These are phyloP conservation scores for Maniola hyperantus DNA, from an alignment of 2,888 invertebrate species.

Conservation along the genomic window DNA sequence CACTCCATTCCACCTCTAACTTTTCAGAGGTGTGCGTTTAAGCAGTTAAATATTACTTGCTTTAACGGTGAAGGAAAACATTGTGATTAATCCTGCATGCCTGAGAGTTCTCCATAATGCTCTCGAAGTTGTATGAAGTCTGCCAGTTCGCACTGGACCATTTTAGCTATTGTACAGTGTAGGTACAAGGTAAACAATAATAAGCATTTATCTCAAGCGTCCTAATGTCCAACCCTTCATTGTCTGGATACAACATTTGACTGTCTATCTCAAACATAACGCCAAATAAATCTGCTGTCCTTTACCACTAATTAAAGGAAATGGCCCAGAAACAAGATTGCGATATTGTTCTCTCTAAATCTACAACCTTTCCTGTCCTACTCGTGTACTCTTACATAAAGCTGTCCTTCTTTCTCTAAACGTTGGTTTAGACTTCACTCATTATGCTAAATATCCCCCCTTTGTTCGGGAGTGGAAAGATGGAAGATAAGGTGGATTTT, in stretches of 20 bases:
- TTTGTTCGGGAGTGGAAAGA: conserved; percentile 68
- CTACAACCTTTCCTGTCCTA: conserved; percentile 50
- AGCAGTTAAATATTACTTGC: no score
- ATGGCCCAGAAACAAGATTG: conserved; percentile 84
- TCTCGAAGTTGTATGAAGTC: no score
- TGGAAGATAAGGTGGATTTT: conserved; percentile 64
- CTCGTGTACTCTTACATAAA: conserved; percentile 31
- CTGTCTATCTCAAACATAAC: conserved; percentile 66
- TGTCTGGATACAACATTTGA: conserved; percentile 55
- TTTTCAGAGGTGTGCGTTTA: no score
- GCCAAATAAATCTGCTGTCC: conserved; percentile 73
- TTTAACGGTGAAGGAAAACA: no score
- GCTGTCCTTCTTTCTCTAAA: conserved; percentile 64
- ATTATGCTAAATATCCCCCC: conserved; percentile 81
- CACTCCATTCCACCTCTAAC: no score
- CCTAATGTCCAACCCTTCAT: conserved; percentile 44
- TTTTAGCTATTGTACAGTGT: no score
- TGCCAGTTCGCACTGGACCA: no score
- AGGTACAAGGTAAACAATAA: no score
- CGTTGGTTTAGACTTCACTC: conserved; percentile 77
- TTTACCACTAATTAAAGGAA: conserved; percentile 80
- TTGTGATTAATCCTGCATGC: no score
- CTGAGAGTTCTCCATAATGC: no score
- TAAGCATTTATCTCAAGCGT: conserved; percentile 27
- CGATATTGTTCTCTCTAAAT: conserved; percentile 78